phyloP scores from a whole-genome alignment of 2,113 vertebrate species.

The Chionomys nivalis region DNA sequence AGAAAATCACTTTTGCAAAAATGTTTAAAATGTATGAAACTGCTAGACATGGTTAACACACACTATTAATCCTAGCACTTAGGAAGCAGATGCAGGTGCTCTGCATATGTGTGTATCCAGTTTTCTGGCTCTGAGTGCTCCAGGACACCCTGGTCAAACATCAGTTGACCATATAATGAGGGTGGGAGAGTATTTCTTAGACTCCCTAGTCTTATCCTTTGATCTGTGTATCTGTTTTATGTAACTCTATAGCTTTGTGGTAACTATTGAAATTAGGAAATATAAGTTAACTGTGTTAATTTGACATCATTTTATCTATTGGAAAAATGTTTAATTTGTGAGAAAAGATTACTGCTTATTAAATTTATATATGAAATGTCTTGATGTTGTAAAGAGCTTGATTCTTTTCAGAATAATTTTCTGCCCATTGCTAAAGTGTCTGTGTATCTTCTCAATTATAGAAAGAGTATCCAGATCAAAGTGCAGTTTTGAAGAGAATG shows the following conservation, averaged over 20 bases:
- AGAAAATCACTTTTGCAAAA: not conserved
- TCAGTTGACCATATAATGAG: not conserved
- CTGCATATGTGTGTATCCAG: not conserved
- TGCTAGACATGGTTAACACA: not conserved
- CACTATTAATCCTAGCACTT: not conserved
- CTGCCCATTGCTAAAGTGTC: not conserved
- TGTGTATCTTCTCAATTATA: conserved; percentile 75
- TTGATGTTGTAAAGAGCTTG: conserved; percentile 28
- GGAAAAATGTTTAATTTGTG: not conserved
- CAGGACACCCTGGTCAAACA: not conserved
- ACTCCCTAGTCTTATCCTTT: not conserved
- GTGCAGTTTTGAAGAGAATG: conserved; percentile 88
- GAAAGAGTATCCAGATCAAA: conserved; percentile 86
- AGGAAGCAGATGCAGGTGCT: not conserved
- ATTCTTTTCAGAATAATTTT: conserved; percentile 36
- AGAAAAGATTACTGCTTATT: not conserved
- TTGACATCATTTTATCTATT: conserved; percentile 31
- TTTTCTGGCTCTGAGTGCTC: not conserved
- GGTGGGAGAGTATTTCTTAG: too few relatives aligned
- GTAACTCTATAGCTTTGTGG: not conserved
- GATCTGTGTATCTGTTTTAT: not conserved
- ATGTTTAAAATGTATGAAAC: not conserved
- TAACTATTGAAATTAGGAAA: conserved; percentile 39
- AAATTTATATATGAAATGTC: conserved; percentile 32
- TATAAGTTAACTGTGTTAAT: conserved; percentile 1